Evolutionary conservation across 2,888 invertebrate species (phyloP), one percentile per base, ranked within the genome.

Genomic region (Amphipoea oculea): DNA sequence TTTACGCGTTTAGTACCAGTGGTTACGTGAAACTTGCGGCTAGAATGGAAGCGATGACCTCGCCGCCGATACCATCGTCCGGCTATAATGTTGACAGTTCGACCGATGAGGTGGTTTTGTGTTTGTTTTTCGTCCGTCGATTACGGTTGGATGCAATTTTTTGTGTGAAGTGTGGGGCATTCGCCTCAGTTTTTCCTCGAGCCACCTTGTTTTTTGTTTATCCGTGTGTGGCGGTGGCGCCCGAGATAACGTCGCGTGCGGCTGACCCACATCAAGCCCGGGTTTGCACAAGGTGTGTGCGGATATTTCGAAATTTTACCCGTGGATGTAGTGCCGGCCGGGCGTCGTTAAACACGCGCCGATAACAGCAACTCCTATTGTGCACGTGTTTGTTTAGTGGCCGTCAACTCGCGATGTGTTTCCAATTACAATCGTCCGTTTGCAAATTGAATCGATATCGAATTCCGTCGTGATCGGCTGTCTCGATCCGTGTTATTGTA

Each of bases 41-140:
- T 91, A 91, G 93, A 94, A 94, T 94, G 95, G 94, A 92, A 91
- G 90, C 95, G 93, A 93, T 93, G 96, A 95, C 95, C 95, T 95
- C 95, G 92, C 87, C 90, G 87, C 78, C 68, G 89, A 86, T 90
- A 91, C 91, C 91, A 89, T 90, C 87, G 88, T 82, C 85, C 89
- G 86, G 83, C 86, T 89, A 88, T 89, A 84, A 78, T 83, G 86
- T 88, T 90, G 89, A 88, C 89, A 82, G 85, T 89, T 84, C 82
- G 73, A 87, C 86, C 81, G 89, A 90, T 89, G 94, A 94, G 93
- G 94, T 94, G 95, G 94, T 95, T 95, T 94, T 95, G 95, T 95
- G 96, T 96, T 96, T 95, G 94, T 94, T 94, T 94, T 91, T 90
- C 85, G 83, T 87, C 80, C 80, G 77, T 72, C 81, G 85, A 85